Percentiles rank a stretch among this genome's conserved stretches.
These are phyloP conservation scores for Drosophila prolongata DNA, from an alignment of 2,888 invertebrate species.

Conservation along the genomic window DNA sequence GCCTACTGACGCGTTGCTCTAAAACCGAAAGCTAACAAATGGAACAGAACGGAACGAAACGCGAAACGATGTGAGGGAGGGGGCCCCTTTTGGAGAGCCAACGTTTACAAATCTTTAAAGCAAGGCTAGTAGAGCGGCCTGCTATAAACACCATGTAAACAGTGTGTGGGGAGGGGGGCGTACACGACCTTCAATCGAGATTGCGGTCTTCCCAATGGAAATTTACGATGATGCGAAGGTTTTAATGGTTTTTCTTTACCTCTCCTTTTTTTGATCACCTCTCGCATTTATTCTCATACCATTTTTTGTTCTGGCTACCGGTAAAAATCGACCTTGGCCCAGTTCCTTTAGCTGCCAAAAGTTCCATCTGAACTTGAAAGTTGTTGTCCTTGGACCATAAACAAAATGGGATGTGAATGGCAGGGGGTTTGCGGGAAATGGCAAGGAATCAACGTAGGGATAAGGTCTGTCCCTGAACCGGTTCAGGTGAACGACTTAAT, in stretches of 20 bases:
- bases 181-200: slow-evolving; percentile 7
- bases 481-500: slow-evolving; percentile 55
- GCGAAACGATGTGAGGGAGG: not conserved
- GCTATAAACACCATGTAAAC: slow-evolving; percentile 14
- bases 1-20: slow-evolving; percentile 58
- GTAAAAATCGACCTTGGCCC: slow-evolving; percentile 63
- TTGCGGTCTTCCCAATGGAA: slow-evolving; percentile 27
- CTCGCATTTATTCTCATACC: slow-evolving; percentile 37
- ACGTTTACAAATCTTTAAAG: slow-evolving; percentile 26
- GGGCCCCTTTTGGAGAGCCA: slow-evolving; percentile 4
- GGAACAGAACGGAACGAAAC: slow-evolving; percentile 23
- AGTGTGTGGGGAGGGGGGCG: slow-evolving; percentile 8
- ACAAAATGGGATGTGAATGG: slow-evolving; percentile 10
- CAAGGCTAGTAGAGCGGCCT: slow-evolving; percentile 6
- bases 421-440: slow-evolving; percentile 2
- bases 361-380: slow-evolving; percentile 71
- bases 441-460: slow-evolving; percentile 7
- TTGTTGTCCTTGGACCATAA: slow-evolving; percentile 60
- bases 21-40: slow-evolving; percentile 19
- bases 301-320: slow-evolving; percentile 44
- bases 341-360: slow-evolving; percentile 67
- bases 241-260: slow-evolving; percentile 16
- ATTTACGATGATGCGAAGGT: slow-evolving; percentile 33
- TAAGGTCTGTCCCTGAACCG: slow-evolving; percentile 67
- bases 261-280: slow-evolving; percentile 2